These are phyloP conservation scores for Brachionus sp. DNA, from an alignment of 1,140 invertebrate genomes.

Conservation along the genomic window DNA sequence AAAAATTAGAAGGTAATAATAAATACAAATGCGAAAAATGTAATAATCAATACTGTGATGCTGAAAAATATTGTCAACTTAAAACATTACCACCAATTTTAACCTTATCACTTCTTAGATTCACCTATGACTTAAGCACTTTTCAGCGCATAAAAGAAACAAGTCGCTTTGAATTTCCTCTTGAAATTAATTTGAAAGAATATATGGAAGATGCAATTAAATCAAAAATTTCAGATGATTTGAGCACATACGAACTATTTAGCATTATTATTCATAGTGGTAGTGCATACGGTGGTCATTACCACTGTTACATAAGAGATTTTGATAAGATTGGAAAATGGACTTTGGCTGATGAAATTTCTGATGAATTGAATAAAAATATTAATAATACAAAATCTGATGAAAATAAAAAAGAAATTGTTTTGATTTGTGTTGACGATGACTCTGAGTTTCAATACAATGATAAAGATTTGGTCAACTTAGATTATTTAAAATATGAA, in stretches of 20 bases:
- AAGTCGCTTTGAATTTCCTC: conserved; percentile 50
- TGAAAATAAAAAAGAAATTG: neutral
- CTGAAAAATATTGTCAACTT: conserved; percentile 54
- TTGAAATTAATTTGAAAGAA: conserved; percentile 52
- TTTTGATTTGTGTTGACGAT: conserved; percentile 1
- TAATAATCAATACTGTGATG: conserved; percentile 53
- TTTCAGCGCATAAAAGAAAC: conserved; percentile 50
- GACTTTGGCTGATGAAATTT: conserved; percentile 45
- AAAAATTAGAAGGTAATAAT: conserved; percentile 54
- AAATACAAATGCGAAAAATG: conserved; percentile 55
- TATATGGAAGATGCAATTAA: conserved; percentile 51
- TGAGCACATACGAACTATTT: conserved; percentile 53
- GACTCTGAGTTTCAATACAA: neutral
- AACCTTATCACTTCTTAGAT: conserved; percentile 55
- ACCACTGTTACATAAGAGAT: conserved; percentile 57
- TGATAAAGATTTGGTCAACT: conserved; percentile 30
- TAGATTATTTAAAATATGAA: conserved; percentile 51
- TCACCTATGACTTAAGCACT: conserved; percentile 55
- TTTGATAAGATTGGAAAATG: conserved; percentile 55
- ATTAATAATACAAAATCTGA: neutral
- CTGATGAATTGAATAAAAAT: conserved; percentile 48
- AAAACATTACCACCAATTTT: conserved; percentile 55
- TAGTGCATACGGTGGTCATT: conserved; percentile 57
- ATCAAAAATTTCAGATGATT: neutral
- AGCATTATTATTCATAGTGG: conserved; percentile 58